Evolutionary conservation across 2,888 invertebrate genomes (phyloP).

Genomic region (Eilema sororculum): DNA sequence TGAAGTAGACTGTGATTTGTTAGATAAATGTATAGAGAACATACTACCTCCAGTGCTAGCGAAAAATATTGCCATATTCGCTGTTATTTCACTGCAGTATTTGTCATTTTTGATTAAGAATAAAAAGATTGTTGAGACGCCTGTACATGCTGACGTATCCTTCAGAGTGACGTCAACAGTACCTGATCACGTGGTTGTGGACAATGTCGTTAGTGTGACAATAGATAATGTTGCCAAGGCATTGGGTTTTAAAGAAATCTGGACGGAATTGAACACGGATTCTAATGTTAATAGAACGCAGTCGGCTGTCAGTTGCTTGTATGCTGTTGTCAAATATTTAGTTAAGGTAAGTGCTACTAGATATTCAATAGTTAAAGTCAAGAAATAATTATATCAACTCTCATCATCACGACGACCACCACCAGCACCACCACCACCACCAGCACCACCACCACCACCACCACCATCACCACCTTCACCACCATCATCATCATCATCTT

Average conservation of each 20-base stretch:
- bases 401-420: too few relatives aligned
- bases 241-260: slow-evolving; percentile 74
- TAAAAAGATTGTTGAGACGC: slow-evolving; percentile 79
- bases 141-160: slow-evolving; percentile 78
- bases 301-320: slow-evolving; percentile 82
- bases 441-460: too few relatives aligned
- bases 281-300: slow-evolving; percentile 77
- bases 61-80: slow-evolving; percentile 76
- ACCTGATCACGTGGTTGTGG: slow-evolving; percentile 74
- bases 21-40: slow-evolving; percentile 78
- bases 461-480: too few relatives aligned
- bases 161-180: slow-evolving; percentile 67
- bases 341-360: slow-evolving; percentile 70
- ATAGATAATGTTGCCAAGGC: slow-evolving; percentile 78
- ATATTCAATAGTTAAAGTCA: too few relatives aligned
- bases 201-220: slow-evolving; percentile 72
- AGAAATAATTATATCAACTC: too few relatives aligned
- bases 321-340: slow-evolving; percentile 79
- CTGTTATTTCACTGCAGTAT: slow-evolving; percentile 81
- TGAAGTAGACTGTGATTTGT: slow-evolving; percentile 76
- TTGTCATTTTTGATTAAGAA: slow-evolving; percentile 83
- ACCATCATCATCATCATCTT: too few relatives aligned
- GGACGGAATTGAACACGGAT: slow-evolving; percentile 78
- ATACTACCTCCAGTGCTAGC: slow-evolving; percentile 71
- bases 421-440: too few relatives aligned